Evolutionary conservation across 1,140 invertebrate genomes (phyloP).

Genomic region (Sarcophaga peregrina): DNA sequence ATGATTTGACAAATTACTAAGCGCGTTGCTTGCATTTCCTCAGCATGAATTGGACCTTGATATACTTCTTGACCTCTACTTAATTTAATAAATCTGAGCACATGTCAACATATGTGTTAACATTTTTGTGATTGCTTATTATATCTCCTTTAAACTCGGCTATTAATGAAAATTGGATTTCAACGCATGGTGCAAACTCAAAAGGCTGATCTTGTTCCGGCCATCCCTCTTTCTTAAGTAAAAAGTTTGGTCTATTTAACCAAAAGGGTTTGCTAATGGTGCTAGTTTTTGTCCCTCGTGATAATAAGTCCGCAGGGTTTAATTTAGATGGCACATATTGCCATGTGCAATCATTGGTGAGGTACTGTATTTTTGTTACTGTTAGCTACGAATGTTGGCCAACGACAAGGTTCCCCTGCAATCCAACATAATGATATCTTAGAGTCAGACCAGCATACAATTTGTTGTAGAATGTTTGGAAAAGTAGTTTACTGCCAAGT

Average conservation of each 20-base stretch:
- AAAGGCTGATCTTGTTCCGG: too few relatives aligned
- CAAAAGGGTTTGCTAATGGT: conserved; percentile 53
- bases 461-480: background rate
- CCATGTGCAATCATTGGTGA: too few relatives aligned
- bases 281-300: conserved; percentile 47
- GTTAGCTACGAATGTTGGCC: conserved; percentile 62
- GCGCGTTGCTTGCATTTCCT: too few relatives aligned
- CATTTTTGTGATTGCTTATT: background rate
- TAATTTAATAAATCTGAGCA: background rate
- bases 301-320: conserved; percentile 52
- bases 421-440: conserved; percentile 44
- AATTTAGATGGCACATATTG: too few relatives aligned
- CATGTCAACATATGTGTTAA: background rate
- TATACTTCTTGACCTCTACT: background rate
- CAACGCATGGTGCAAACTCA: background rate
- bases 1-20: background rate
- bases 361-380: conserved; percentile 52
- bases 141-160: background rate
- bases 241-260: conserved; percentile 58
- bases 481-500: conserved; percentile 45
- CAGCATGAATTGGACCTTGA: too few relatives aligned
- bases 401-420: conserved; percentile 9
- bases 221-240: background rate
- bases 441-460: conserved; percentile 44
- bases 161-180: background rate